These are phyloP conservation scores for Tryphoninae sp. DNA, from an alignment of 2,888 invertebrate species.

Conservation along the genomic window DNA sequence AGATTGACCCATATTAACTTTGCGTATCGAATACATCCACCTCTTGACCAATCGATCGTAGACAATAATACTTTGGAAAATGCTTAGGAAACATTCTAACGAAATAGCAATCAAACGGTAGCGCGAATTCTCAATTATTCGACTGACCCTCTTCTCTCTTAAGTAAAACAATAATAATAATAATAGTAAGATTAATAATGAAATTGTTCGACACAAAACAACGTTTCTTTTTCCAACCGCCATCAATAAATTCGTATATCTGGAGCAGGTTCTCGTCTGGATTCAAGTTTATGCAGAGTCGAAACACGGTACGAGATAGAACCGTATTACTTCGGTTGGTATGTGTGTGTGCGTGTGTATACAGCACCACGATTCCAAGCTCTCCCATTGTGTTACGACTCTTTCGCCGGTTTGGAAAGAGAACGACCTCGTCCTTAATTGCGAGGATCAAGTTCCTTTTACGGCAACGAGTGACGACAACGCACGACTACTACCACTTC, in stretches of 20 bases:
- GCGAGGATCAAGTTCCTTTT: constrained; percentile 61
- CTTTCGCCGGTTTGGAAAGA: constrained; percentile 48
- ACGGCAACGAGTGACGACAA: constrained; percentile 54
- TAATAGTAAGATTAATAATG: no score
- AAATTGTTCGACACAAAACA: neutral
- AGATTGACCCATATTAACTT: constrained; percentile 57
- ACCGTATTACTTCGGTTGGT: constrained; percentile 33
- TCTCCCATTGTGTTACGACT: constrained; percentile 48
- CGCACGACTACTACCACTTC: constrained; percentile 9
- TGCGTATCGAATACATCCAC: neutral
- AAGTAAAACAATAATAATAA: neutral
- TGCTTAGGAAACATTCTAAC: neutral
- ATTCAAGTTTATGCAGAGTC: neutral
- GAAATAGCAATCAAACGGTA: neutral
- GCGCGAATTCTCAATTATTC: no score
- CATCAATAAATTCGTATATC: neutral
- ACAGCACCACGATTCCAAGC: constrained; percentile 18
- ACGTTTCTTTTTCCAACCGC: neutral
- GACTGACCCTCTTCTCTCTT: neutral
- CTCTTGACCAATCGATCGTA: neutral
- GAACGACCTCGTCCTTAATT: constrained; percentile 63
- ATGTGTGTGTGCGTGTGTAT: neutral
- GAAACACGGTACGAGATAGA: constrained; percentile 1
- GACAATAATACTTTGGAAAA: no score
- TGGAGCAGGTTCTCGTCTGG: neutral